Base-by-base conservation (phyloP, 2,888 invertebrate genomes). In the Lochmaea capreae region DNA sequence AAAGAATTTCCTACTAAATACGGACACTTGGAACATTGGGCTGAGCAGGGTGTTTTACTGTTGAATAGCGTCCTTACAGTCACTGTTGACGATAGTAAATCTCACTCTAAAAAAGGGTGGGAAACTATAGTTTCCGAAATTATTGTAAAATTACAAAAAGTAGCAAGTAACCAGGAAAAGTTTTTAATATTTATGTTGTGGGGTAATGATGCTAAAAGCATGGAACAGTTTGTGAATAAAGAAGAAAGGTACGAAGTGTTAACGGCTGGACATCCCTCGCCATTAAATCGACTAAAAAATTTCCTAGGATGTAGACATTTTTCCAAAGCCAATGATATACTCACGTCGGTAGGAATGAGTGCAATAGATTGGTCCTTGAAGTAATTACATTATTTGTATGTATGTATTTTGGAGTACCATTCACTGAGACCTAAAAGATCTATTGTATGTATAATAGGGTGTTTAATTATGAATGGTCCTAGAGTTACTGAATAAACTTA, bases 131-230 rank as follows among this genome's bases (percentile, higher is more conserved):
- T 68, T 12, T 14, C 16, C 8, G 22, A 49, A 6, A 49, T 61
- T 9, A 8, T 68, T n/a, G 61, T 22, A 14, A 61, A 61, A 33
- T 33, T 68, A 33, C 67, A 67, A 43, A 43, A 43, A 18, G 42
- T 26, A 18, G 58, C n/a, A 3, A 58, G 33, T 58, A 43, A 43
- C 46, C 43, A 59, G 6, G 59, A 68, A 14, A 61, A 11, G 18
- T 68, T 59, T 46, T 12, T 68, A 42, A 49, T 68, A 12, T 68
- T 59, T 12, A 68, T 68, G 68, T 33, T 68, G 26, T 68, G 68
- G 68, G 68, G 68, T 16, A 14, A 16, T 12, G 33, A 61, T 46
- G 68, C 68, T 46, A 46, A 39, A 58, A 18, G 2, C 11, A 67
- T 67, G 58, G 42, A 39, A 22, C 9, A 49, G 12, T 58, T 58